These are phyloP conservation scores for Augochlorella aurata DNA, from an alignment of 2,888 invertebrate species.

Conservation along the genomic window DNA sequence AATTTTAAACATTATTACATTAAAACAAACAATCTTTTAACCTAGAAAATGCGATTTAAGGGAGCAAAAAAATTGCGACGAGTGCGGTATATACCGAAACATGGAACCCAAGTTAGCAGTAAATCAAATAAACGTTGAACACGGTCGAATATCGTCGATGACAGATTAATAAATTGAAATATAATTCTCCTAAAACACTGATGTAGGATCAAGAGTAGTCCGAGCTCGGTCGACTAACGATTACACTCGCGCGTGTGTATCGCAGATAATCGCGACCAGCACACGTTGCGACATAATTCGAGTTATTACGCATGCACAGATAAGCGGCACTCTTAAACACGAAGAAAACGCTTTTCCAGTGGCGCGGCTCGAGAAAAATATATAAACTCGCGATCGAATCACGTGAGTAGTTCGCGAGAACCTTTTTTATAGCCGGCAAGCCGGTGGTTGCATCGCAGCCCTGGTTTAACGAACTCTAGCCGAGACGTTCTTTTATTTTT, in stretches of 20 bases:
- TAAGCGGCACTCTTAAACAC: neutral
- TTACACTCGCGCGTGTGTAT: neutral
- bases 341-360: neutral
- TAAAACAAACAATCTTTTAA: too few relatives aligned
- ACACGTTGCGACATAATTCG: neutral
- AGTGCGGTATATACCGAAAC: too few relatives aligned
- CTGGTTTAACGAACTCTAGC: constrained; percentile 35
- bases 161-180: neutral
- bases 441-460: constrained; percentile 5
- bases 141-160: too few relatives aligned
- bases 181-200: neutral
- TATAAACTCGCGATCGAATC: constrained; percentile 13
- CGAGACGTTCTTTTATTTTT: constrained; percentile 2
- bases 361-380: neutral
- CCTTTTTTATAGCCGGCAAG: constrained; percentile 3
- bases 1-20: too few relatives aligned
- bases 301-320: neutral
- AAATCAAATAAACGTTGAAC: too few relatives aligned
- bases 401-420: neutral
- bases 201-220: neutral
- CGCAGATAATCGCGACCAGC: neutral
- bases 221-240: neutral
- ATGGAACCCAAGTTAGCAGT: too few relatives aligned
- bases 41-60: too few relatives aligned
- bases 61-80: too few relatives aligned